These are phyloP conservation scores for Discoglossus pictus DNA, from an alignment of 2,797 vertebrate species.

Conservation along the genomic window DNA sequence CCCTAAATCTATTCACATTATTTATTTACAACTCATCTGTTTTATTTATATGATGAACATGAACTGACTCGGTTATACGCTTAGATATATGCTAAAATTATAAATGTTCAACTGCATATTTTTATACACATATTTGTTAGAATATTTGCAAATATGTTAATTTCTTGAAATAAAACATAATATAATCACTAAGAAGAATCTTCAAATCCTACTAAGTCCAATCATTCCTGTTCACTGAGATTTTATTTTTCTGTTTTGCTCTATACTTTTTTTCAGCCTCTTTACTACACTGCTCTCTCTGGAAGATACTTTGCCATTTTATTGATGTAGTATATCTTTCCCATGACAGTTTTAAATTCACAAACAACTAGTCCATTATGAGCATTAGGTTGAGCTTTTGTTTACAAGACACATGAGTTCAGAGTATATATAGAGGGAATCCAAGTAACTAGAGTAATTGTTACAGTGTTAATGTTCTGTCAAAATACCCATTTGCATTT, in stretches of 20 bases:
- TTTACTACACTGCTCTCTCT: slow-evolving; percentile 30
- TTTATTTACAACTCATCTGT: too few relatives aligned
- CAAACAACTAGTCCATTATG: slow-evolving; percentile 44
- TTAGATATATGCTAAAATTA: too few relatives aligned
- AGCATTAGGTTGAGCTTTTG: slow-evolving; percentile 38
- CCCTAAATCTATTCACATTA: too few relatives aligned
- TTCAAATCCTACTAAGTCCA: not conserved
- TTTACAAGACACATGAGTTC: slow-evolving; percentile 39
- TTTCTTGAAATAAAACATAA: too few relatives aligned
- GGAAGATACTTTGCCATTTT: slow-evolving; percentile 39
- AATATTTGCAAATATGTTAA: too few relatives aligned
- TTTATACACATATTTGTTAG: too few relatives aligned
- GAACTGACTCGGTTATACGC: too few relatives aligned
- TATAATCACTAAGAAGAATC: not conserved
- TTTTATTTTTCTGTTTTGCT: slow-evolving; percentile 25
- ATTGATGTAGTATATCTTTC: slow-evolving; percentile 46
- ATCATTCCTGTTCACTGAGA: not conserved
- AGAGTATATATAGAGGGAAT: slow-evolving; percentile 34
- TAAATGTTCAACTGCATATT: too few relatives aligned
- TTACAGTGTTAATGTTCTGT: slow-evolving; percentile 35
- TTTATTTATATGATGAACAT: too few relatives aligned
- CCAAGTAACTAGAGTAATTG: slow-evolving; percentile 45
- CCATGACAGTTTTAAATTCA: slow-evolving; percentile 48
- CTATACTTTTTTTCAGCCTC: slow-evolving; percentile 21
- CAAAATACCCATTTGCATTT: slow-evolving; percentile 40